Percentiles rank a stretch among this genome's conserved stretches.
These are phyloP conservation scores for Apis dorsata DNA, from an alignment of 1,140 invertebrate species.

Conservation along the genomic window DNA sequence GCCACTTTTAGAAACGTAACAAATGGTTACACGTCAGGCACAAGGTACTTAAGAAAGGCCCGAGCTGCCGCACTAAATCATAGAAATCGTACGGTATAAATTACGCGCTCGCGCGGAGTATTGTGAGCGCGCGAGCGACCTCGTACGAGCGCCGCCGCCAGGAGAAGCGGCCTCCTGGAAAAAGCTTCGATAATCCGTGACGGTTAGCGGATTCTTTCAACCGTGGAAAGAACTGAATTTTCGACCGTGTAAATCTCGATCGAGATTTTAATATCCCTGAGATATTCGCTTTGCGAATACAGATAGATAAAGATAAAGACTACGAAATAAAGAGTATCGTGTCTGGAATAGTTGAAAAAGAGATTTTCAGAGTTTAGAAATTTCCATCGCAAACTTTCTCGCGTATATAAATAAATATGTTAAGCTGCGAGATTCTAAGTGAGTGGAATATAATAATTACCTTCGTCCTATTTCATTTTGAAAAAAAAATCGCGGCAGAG, in stretches of 20 bases:
- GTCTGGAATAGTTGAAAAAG: too few species aligned
- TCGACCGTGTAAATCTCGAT: neutral
- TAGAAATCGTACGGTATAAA: slow-evolving; percentile 55
- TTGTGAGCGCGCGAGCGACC: slow-evolving; percentile 12
- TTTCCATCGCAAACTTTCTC: too few species aligned
- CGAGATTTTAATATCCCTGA: neutral
- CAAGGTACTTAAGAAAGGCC: slow-evolving; percentile 53
- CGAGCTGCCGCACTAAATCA: slow-evolving; percentile 52
- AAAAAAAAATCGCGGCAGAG: too few species aligned
- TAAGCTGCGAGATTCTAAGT: too few species aligned
- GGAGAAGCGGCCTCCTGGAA: neutral
- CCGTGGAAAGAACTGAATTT: neutral
- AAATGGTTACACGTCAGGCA: slow-evolving; percentile 54
- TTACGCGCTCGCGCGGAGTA: slow-evolving; percentile 34
- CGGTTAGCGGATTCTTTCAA: neutral
- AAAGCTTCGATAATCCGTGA: neutral
- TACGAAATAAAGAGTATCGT: too few species aligned
- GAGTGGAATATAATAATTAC: too few species aligned
- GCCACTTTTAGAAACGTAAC: slow-evolving; percentile 52
- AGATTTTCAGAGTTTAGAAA: too few species aligned
- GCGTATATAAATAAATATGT: too few species aligned
- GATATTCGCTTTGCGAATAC: too few species aligned
- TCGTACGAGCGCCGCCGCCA: neutral
- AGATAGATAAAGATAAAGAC: too few species aligned
- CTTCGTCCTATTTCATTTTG: too few species aligned